Evolutionary conservation across 2,797 vertebrate genomes (phyloP), one percentile per base, ranked within the genome.

Genomic region (Lepus oiostolus): DNA sequence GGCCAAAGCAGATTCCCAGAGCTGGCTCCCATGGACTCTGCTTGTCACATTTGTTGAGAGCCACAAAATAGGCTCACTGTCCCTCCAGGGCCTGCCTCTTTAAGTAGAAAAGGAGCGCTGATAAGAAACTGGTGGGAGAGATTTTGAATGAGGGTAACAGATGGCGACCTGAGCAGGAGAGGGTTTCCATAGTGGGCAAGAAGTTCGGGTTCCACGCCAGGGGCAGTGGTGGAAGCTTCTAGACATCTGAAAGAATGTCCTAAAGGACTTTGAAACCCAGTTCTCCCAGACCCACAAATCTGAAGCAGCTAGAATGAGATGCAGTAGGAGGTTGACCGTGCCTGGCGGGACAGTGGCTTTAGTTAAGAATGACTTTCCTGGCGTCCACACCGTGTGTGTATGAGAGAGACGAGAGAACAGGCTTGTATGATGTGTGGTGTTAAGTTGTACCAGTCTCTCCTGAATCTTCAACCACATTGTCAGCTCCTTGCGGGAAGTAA

Each of bases 281-380:
- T 26, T 85, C 82, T 90, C 74, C 19, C 32, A 47, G 50, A 75
- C 60, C 82, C 9, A 52, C 28, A 8, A 26, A 47, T 75, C 72
- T 50, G 84, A 30, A 94, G 17, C 72, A 84, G 86, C 28, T 77
- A 67, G 90, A 87, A 26, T 42, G 28, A 67, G 81, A 71, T 42
- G 72, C 6, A 7, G 2, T 30, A 38, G 54, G 22, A 80, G 13
- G 32, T 1, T n/a, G 81, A 67, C 12, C 21, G 28, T 9, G 0
- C n/a, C 10, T 2, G n/a, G 47, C 35, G 11, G 32, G 2, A 1
- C 3, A 11, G 85, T 24, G 35, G n/a, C 12, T 5, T 58, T 70
- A 75, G 65, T n/a, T 8, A 54, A 0, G 2, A 52, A 47, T n/a
- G 62, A 60, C 32, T 47, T 63, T 47, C 30, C 0, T 35, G 24